Evolutionary conservation across 2,113 vertebrate genomes (phyloP).

Genomic region (Uria lomvia): DNA sequence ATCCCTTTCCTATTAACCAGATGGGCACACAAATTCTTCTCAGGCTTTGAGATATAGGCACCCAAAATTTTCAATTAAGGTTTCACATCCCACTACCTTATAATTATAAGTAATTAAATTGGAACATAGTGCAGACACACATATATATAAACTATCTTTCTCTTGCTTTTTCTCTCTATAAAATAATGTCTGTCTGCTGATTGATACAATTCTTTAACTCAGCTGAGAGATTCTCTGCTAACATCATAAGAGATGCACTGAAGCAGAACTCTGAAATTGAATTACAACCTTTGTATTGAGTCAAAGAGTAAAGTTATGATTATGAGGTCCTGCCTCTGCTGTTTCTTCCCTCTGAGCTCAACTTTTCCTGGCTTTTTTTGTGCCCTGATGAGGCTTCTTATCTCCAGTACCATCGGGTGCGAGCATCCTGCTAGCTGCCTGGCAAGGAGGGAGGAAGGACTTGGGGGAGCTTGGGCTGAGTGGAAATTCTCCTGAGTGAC

Average conservation of each 20-base stretch:
- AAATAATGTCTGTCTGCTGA: background rate
- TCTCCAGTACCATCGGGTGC: background rate
- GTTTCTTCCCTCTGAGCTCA: background rate
- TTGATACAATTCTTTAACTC: background rate
- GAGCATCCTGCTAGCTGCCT: background rate
- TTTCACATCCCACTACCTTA: constrained; percentile 60
- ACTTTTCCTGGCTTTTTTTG: background rate
- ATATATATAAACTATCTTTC: background rate
- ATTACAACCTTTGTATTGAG: constrained; percentile 41
- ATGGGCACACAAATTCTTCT: constrained; percentile 65
- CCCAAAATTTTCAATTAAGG: constrained; percentile 69
- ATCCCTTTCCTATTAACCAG: constrained; percentile 72
- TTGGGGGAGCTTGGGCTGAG: no score
- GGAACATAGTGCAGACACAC: background rate
- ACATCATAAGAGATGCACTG: background rate
- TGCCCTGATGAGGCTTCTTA: background rate
- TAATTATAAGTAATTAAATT: constrained; percentile 59
- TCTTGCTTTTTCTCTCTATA: background rate
- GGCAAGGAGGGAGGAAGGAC: no score
- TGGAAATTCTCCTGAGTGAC: background rate
- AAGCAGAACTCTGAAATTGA: constrained; percentile 30
- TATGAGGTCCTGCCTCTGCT: background rate
- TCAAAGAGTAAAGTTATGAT: background rate
- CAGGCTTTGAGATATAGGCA: constrained; percentile 49
- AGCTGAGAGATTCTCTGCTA: background rate